A percentile compares a stretch with the other conserved stretches of the same genome.
Conservation (phyloP, 2,113 vertebrate genomes). For the Pygoscelis antarcticus region DNA sequence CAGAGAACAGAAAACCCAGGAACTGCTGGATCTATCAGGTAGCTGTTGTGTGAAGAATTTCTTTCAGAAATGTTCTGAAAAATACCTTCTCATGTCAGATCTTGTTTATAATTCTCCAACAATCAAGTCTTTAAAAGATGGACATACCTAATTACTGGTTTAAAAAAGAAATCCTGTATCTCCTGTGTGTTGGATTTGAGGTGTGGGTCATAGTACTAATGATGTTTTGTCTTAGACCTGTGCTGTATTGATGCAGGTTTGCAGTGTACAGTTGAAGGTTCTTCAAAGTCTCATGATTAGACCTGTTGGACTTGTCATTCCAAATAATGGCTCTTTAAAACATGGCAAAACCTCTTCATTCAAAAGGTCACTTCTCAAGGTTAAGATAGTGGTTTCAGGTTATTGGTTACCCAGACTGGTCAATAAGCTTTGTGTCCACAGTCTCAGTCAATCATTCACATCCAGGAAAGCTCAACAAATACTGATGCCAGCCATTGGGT, state of each 20-base stretch:
- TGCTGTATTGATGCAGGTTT: not conserved
- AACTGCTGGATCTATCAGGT: not conserved
- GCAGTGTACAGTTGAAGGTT: not conserved
- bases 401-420: not conserved
- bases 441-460: not conserved
- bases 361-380: not conserved
- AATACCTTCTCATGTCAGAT: not conserved
- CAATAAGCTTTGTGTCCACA: not conserved
- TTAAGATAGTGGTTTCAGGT: not conserved
- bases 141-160: not conserved
- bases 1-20: not conserved
- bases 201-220: not conserved
- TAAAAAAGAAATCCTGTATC: not conserved
- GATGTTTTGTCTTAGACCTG: not conserved
- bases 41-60: not conserved
- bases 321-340: not conserved
- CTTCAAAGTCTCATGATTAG: rapidly evolving
- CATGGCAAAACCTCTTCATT: not conserved
- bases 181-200: not conserved
- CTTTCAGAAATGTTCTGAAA: not conserved
- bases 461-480: not conserved
- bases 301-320: not conserved
- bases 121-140: not conserved
- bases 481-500: rapidly evolving
- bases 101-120: not conserved